phyloP scores from a whole-genome alignment of 35 echinoderm and acorn worm genomes.

The Apostichopus japonicus region DNA sequence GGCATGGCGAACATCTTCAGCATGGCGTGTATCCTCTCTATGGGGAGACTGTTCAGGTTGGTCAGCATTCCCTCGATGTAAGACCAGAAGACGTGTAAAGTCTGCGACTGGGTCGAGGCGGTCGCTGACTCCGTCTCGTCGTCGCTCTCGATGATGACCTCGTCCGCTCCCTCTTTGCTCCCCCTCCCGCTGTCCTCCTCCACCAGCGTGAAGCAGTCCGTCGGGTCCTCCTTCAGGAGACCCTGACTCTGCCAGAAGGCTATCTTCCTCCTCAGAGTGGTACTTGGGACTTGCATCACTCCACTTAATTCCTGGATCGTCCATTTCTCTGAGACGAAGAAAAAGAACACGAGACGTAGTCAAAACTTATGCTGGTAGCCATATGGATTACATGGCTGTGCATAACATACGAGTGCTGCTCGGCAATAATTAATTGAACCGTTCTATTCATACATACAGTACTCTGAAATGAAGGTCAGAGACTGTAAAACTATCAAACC shows the following conservation, averaged over 20 bases:
- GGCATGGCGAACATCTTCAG: slow-evolving; percentile 99
- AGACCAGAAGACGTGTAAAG: slow-evolving; percentile 93
- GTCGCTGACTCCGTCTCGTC: slow-evolving; percentile 72
- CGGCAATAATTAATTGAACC: no score
- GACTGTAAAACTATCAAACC: no score
- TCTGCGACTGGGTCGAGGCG: slow-evolving; percentile 57
- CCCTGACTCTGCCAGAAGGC: slow-evolving; percentile 99
- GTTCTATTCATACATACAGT: no score
- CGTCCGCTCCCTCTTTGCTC: slow-evolving; percentile 57
- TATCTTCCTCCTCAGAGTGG: slow-evolving; percentile 86
- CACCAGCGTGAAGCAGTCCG: slow-evolving; percentile 86
- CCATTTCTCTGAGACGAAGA: slow-evolving; percentile 67
- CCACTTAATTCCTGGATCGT: slow-evolving; percentile 90
- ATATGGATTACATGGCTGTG: no score
- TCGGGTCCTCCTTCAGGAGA: slow-evolving; percentile 75
- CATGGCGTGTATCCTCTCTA: slow-evolving; percentile 97
- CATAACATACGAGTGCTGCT: no score
- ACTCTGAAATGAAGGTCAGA: no score
- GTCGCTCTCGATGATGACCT: slow-evolving; percentile 87
- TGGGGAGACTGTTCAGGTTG: slow-evolving; percentile 81
- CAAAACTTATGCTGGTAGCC: no score
- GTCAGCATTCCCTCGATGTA: slow-evolving; percentile 98
- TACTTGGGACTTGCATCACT: slow-evolving; percentile 91
- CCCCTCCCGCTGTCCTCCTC: slow-evolving; percentile 76
- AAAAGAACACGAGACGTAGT: no score